These are phyloP conservation scores for Gallinago jamesoni DNA, from an alignment of 2,113 vertebrate genomes.

Conservation along the genomic window DNA sequence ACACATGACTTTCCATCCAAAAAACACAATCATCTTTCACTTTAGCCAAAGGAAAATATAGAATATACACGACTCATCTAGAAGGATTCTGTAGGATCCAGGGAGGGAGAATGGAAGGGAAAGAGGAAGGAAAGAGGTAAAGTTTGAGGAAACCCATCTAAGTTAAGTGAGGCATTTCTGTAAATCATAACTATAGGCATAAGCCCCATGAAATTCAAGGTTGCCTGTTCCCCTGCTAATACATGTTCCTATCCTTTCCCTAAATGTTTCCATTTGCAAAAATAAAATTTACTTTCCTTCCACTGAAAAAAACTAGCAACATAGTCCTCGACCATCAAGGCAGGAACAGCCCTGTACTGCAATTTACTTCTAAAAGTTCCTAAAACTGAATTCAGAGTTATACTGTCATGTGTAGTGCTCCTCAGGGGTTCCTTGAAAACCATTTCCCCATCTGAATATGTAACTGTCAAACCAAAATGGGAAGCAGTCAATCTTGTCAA, in stretches of 20 bases:
- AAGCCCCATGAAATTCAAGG: neutral
- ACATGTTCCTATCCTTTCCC: neutral
- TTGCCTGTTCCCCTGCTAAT: neutral
- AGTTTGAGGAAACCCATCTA: neutral
- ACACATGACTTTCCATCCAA: neutral
- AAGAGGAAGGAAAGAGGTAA: neutral
- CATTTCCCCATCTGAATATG: neutral
- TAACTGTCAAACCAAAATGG: neutral
- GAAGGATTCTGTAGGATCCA: neutral
- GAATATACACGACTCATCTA: neutral
- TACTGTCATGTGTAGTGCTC: neutral
- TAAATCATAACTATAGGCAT: neutral
- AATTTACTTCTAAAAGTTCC: neutral
- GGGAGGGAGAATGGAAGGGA: neutral
- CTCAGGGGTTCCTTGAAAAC: slow-evolving; percentile 15
- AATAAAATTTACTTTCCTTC: neutral
- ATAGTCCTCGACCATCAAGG: neutral
- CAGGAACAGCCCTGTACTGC: neutral
- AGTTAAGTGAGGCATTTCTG: neutral
- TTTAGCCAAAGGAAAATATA: neutral
- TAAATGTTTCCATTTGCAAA: neutral
- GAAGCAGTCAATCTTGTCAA: slow-evolving; percentile 38
- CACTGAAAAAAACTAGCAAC: neutral
- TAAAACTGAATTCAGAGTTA: neutral
- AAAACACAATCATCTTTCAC: neutral